Evolutionary conservation across 2,797 vertebrate species (phyloP).

Genomic region (Coregonus ussuriensis): DNA sequence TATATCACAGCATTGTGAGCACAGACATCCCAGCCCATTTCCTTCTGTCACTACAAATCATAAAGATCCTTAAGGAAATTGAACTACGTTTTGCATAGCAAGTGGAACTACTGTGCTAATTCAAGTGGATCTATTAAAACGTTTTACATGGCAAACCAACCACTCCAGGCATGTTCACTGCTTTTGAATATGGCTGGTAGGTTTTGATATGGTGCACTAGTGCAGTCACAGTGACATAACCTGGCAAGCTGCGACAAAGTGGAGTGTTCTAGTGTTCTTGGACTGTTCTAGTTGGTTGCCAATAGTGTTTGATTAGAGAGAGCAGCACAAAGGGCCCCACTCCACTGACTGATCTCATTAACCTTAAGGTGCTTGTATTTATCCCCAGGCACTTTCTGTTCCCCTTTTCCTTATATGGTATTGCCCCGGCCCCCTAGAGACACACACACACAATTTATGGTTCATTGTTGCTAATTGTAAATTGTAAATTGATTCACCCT

Average conservation of each 20-base stretch:
- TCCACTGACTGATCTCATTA: conserved; percentile 43
- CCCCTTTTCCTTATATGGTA: conserved; percentile 20
- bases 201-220: too few relatives aligned
- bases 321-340: conserved; percentile 25
- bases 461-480: conserved; percentile 32
- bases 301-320: conserved; percentile 47
- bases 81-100: too few relatives aligned
- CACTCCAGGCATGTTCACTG: too few relatives aligned
- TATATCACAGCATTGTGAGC: neutral
- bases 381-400: conserved; percentile 46
- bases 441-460: conserved; percentile 29
- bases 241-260: neutral
- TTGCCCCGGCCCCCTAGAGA: conserved; percentile 11
- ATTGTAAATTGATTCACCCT: conserved; percentile 13
- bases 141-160: too few relatives aligned
- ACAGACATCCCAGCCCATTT: neutral
- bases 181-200: neutral
- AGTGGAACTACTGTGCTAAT: too few relatives aligned
- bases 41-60: neutral
- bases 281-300: conserved; percentile 37
- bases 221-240: neutral
- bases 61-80: too few relatives aligned
- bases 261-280: conserved; percentile 12
- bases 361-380: conserved; percentile 42
- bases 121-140: too few relatives aligned